These are phyloP conservation scores for Valencia hispanica DNA, from an alignment of 2,797 vertebrate genomes.

Conservation along the genomic window DNA sequence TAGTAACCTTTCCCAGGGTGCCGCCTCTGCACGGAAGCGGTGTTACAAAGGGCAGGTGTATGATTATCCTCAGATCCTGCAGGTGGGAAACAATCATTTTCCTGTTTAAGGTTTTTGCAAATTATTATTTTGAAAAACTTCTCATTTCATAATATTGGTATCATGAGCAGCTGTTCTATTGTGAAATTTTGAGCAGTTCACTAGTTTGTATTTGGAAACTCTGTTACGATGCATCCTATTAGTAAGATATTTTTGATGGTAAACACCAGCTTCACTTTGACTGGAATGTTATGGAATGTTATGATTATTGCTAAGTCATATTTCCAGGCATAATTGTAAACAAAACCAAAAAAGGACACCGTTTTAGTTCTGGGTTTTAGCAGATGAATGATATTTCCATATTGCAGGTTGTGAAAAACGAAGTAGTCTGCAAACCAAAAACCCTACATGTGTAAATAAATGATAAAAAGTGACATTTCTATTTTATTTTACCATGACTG, in stretches of 20 bases:
- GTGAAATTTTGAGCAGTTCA: too few relatives aligned
- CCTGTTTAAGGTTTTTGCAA: not conserved
- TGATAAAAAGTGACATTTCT: not conserved
- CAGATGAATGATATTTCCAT: not conserved
- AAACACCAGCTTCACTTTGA: not conserved
- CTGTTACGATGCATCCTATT: not conserved
- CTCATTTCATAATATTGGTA: too few relatives aligned
- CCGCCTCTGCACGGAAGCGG: conserved; percentile 85
- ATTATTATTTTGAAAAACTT: not conserved
- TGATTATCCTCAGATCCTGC: conserved; percentile 96
- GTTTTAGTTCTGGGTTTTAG: not conserved
- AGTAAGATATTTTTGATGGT: not conserved
- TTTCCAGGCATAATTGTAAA: not conserved
- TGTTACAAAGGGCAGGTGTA: conserved; percentile 90
- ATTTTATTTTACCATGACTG: not conserved
- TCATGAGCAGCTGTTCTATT: too few relatives aligned
- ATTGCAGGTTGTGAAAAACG: not conserved
- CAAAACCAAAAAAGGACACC: not conserved
- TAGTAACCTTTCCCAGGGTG: conserved; percentile 91
- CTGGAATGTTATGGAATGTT: too few relatives aligned
- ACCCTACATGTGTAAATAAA: not conserved
- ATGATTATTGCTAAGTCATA: not conserved
- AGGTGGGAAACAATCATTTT: conserved; percentile 79
- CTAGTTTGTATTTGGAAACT: not conserved
- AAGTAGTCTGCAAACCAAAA: not conserved